Evolutionary conservation across 2,797 vertebrate genomes (phyloP), one percentile per base, ranked within the genome.

Genomic region (Acanthopagrus latus): DNA sequence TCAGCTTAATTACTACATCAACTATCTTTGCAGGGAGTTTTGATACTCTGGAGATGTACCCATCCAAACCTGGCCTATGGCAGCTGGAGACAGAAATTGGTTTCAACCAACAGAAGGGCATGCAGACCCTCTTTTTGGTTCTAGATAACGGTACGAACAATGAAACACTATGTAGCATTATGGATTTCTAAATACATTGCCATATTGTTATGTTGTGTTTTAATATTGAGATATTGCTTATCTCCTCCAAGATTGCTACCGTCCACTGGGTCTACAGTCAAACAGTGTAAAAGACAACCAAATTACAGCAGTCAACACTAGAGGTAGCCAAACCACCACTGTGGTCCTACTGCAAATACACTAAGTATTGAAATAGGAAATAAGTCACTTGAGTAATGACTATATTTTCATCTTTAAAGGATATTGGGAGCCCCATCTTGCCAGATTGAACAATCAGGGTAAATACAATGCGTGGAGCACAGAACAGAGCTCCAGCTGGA

Each of bases 401-500:
- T n/a, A 3, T 51, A 17, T 77, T 29, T 83, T 38, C 38, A 27
- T 65, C 29, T 77, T 64, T 91, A 13, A 84, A 99, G 98, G 92
- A 57, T 89, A 94, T 64, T 99, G 98, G 98, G 89, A 94, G 69
- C 96, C 98, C 5, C 91, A 92, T 78, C 90, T 98, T 76, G 98
- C 97, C 79, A 95, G 98, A 92, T 88, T 99, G 75, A 92, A 97
- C 80, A 97, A 96, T 79, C 75, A 55, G n/a, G 97, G 97, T 65
- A 94, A 95, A 77, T 96, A 96, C 81, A 99, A 99, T 63, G 98
- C 98, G 54, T 99, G 98, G 98, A 99, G 97, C 82, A 92, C 95
- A 59, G 90, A 94, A 0, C 10, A 71, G 51, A 57, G 88, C 46
- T 66, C 46, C 20, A 80, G 95, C 75, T 97, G 97, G 96, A 97